Evolutionary conservation across 2,113 vertebrate species (phyloP), one percentile per base, ranked within the genome.

Genomic region (Cyanoliseus patagonus): DNA sequence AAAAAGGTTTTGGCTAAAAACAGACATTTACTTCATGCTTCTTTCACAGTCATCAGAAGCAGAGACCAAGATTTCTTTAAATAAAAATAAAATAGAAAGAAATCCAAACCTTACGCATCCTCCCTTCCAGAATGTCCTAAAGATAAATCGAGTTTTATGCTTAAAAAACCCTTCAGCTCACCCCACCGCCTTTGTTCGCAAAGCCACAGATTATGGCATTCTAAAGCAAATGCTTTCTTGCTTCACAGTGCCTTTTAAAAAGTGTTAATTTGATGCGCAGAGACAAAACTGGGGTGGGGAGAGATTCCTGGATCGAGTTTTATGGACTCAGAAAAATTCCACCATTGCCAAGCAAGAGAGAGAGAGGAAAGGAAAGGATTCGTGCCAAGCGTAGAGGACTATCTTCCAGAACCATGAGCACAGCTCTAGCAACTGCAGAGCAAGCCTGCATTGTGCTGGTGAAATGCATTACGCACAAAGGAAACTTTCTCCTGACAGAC

Each of bases 1-100:
- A 86, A 95, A 88, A 89, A 64, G 35, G 57, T 84, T 94, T 96
- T 91, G 52, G 69, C 87, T 92, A 94, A 95, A 93, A 95, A 11
- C 57, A 88, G 70, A 79, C 61, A 31, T 83, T 94, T 77, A 84
- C 80, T 94, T 95, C 90, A 78, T 96, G 64, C 35, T 88, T 92
- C 47, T 78, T 94, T 86, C 84, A 51, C 39, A 82, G 74, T 53
- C 49, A 92, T 39, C 55, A 17, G 62, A 96, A 93, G 39, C 35
- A 64, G 24, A 90, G 55, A 51, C 39, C 86, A 61, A 63, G 42
- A 67, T 79, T 68, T 91, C 75, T 85, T 83, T 7, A 10, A 72
- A 20, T 20, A 33, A 55, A 55, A 33, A 33, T 33, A 82, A 66
- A 52, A 78, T 20, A 68, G 33, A 30, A 35, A 16, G 67, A 23